Evolutionary conservation across 2,888 invertebrate species (phyloP), one percentile per base, ranked within the genome.

Genomic region (Pterostichus niger): DNA sequence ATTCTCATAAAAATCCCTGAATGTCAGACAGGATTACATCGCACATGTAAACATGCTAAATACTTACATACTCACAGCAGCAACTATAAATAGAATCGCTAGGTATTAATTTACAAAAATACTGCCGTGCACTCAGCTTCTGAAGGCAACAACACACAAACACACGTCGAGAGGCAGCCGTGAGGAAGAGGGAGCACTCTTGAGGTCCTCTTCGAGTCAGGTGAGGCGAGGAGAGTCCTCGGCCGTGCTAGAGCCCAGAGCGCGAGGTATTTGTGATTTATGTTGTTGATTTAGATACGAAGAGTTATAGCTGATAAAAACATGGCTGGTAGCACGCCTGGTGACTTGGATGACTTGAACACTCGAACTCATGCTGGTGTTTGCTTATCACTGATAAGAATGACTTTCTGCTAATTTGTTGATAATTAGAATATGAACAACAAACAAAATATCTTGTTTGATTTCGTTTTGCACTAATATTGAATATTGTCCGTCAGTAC

Each of bases 271-370:
- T 15, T 71, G 71, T 81, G 81, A 81, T 81, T 81, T 71, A 81
- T 81, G 81, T 71, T 81, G 81, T 81, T 81, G 81, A 81, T 81
- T 81, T 81, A 81, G 81, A 81, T 81, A 81, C 64, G 71, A 81
- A 81, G 81, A 81, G 71, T 81, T 81, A 81, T 81, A 31, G 81
- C 81, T 81, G 81, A 71, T 81, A 71, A 81, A 75, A 71, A 81
- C 64, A 71, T 71, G 54, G 24, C 71, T 81, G 81, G 81, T 81
- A 81, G 81, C 81, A 54, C 68, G 75, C 15, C 15, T 15, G 13
- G 75, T n/a, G 24, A 9, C 35, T 10, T 11, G 33, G 54, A 54
- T 2, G 54, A 54, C 13, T 54, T 54, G 54, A 6, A 40, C 40
- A 40, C 40, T 40, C 40, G 40, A 9, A 40, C 9, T 3, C 35